phyloP scores from a whole-genome alignment of 2,888 invertebrate genomes.

The Steinernema carpocapsae region DNA sequence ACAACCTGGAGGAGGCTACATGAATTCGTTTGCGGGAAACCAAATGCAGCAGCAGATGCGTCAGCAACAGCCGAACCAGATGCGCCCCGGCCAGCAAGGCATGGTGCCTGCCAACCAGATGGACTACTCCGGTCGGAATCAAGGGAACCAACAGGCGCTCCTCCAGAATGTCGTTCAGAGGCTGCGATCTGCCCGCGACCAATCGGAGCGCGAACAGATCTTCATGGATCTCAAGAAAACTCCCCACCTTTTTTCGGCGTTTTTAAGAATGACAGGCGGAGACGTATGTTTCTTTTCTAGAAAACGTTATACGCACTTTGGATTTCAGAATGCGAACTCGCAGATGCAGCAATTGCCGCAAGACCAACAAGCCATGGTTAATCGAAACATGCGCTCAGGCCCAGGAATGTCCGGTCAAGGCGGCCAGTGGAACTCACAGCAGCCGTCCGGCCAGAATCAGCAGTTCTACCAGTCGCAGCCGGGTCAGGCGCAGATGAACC shows the following conservation, averaged over 20 bases:
- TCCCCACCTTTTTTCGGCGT: constrained; percentile 92
- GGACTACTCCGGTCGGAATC: not conserved
- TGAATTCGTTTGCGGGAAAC: not conserved
- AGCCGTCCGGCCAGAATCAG: constrained; percentile 37
- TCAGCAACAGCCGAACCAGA: constrained; percentile 66
- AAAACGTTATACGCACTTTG: not conserved
- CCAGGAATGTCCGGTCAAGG: constrained; percentile 2
- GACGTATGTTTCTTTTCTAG: not conserved
- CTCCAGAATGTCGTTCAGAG: constrained; percentile 37
- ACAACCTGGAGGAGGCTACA: constrained; percentile 43
- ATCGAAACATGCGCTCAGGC: not conserved
- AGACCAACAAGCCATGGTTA: not conserved
- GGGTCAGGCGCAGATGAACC: constrained; percentile 38
- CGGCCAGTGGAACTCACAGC: constrained; percentile 14
- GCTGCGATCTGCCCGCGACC: constrained; percentile 18
- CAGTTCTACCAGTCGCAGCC: constrained; percentile 38
- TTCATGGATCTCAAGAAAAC: constrained; percentile 88
- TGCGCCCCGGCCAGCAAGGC: not conserved
- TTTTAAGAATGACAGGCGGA: constrained; percentile 76
- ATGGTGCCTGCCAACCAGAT: constrained; percentile 59
- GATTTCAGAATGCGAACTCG: constrained; percentile 4
- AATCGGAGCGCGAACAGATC: constrained; percentile 84
- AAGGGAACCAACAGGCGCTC: not conserved
- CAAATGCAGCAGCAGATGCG: constrained; percentile 33
- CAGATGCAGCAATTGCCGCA: constrained; percentile 9